Base-by-base conservation (phyloP, 2,888 invertebrate species). In the Nasonia oneida region DNA sequence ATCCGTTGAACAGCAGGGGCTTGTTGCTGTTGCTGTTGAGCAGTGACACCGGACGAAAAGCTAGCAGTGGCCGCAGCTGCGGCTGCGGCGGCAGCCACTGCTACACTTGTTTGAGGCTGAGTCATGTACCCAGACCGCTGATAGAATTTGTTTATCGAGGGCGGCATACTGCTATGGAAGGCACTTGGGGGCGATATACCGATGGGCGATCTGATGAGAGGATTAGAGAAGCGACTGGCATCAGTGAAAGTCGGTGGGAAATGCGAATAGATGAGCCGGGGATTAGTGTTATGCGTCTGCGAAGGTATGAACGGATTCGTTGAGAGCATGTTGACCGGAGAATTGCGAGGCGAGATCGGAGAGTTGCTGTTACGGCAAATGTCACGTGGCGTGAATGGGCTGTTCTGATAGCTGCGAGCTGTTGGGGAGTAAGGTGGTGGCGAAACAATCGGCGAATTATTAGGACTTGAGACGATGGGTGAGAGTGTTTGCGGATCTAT, bases 401-500 rank as follows among this genome's bases (percentile, higher is more conserved):
- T 90, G 42, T 89, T 92, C 76, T 91, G 91, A 76, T 92, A 92
- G 57, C 88, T 91, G 2, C 92, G 89, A 0, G 92, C 91, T 23
- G 90, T 91, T 1, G 92, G 90, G 10, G 92, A 91, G 71, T 93
- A 93, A 0, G 92, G 92, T 4, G 93, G 91, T 3, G 93, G 91
- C 4, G 93, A 92, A 0, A 91, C 90, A 2, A 93, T 92, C 1
- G 92, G 90, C 5, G 92, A 92, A 81, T 91, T 92, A 0, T 73
- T 73, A 0, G 89, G 87, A 0, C 87, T 86, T 2, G 92, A 91
- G 2, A 92, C 91, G 5, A 95, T 94, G 0, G 95, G 95, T 84
- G 94, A 94, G 37, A 95, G 89, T 0, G 95, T 95, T 90, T 95
- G 95, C 1, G 95, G 95, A 90, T 95, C 95, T 83, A 95, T 94